Conservation (phyloP, 2,797 vertebrate species). For the Cetoscarus ocellatus region DNA sequence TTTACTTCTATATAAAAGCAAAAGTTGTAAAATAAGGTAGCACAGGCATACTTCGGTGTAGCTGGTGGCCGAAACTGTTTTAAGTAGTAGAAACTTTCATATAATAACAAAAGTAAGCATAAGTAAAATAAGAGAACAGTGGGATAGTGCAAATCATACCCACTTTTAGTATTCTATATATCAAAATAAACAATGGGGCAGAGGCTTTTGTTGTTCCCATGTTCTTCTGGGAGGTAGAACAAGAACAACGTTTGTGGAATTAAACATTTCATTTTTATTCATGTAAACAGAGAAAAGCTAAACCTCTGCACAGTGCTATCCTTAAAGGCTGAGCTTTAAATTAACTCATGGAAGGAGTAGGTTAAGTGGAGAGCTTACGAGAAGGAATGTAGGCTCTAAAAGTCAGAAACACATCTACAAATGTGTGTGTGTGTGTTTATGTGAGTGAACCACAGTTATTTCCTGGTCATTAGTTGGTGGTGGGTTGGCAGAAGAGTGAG, state of each 20-base stretch:
- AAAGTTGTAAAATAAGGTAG: too few species aligned
- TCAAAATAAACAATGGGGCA: constrained; percentile 2
- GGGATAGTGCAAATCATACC: constrained; percentile 20
- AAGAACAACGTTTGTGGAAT: constrained; percentile 19
- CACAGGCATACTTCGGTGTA: too few species aligned
- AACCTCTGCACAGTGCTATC: constrained; percentile 15
- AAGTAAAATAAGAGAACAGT: too few species aligned
- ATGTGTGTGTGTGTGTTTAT: constrained; percentile 25
- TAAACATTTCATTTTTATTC: constrained; percentile 30
- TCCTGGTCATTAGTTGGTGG: constrained; percentile 80
- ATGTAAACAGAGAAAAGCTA: constrained; percentile 18
- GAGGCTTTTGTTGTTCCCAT: constrained; percentile 5
- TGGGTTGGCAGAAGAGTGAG: constrained; percentile 53
- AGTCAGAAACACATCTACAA: constrained; percentile 44
- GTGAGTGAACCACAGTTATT: constrained; percentile 81
- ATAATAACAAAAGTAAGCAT: too few species aligned
- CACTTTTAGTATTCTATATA: constrained; percentile 9
- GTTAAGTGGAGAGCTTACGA: constrained; percentile 24
- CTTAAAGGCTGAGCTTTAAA: constrained; percentile 21
- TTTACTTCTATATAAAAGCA: too few species aligned
- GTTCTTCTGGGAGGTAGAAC: constrained; percentile 11
- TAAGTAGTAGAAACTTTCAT: too few species aligned
- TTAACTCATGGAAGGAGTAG: constrained; percentile 30
- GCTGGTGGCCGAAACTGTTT: too few species aligned
- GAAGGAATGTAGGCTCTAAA: constrained; percentile 46